Percentiles rank a stretch among this genome's conserved stretches.
Conservation (phyloP, 1,140 invertebrate genomes). For the Micrasema minimum region DNA sequence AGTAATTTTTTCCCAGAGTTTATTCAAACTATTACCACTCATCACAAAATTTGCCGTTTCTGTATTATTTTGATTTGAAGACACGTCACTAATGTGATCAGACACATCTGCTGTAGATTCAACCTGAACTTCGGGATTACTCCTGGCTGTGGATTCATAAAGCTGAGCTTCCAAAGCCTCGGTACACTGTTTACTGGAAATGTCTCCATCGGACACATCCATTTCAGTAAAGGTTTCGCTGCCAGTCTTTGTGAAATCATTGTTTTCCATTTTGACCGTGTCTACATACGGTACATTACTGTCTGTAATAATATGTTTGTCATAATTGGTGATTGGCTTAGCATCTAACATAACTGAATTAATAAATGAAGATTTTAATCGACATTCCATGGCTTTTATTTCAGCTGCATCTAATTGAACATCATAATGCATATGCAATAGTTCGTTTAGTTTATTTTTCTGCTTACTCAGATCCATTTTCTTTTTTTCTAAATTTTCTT, state of each 20-base stretch:
- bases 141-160: too few relatives aligned
- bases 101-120: background rate
- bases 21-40: slow-evolving; percentile 37
- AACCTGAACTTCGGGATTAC: background rate
- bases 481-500: slow-evolving; percentile 30
- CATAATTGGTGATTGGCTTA: background rate
- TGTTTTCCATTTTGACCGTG: too few relatives aligned
- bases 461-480: slow-evolving; percentile 24
- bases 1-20: slow-evolving; percentile 39
- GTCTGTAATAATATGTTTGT: background rate
- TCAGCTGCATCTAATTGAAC: slow-evolving; percentile 42
- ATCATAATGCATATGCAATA: slow-evolving; percentile 42
- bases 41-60: slow-evolving; percentile 7
- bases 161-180: background rate
- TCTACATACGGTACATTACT: background rate
- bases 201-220: background rate
- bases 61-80: background rate
- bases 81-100: background rate
- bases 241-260: background rate
- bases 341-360: background rate
- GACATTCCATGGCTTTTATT: slow-evolving; percentile 42
- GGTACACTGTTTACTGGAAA: background rate
- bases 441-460: slow-evolving; percentile 46
- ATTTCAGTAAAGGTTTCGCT: background rate
- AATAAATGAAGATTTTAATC: slow-evolving; percentile 2